Conservation (phyloP, 2,888 invertebrate genomes). For the Bruchidius siliquastri region DNA sequence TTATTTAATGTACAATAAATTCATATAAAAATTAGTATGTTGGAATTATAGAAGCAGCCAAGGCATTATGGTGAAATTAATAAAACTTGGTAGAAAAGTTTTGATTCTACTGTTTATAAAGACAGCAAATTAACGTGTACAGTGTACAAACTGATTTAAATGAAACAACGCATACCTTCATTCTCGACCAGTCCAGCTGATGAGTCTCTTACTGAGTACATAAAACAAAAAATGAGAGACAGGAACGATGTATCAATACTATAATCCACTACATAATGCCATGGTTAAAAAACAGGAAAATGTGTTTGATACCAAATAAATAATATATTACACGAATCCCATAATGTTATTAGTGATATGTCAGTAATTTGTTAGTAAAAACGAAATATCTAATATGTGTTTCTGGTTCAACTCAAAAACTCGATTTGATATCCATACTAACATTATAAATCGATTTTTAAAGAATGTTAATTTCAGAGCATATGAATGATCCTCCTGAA, state of each 20-base stretch:
- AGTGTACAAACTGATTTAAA: constrained; percentile 1
- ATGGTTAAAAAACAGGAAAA: constrained; percentile 23
- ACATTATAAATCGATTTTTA: too few species aligned
- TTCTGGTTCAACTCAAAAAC: background rate
- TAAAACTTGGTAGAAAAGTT: background rate
- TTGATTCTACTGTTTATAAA: background rate
- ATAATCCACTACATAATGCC: constrained; percentile 36
- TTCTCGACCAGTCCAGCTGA: constrained; percentile 53
- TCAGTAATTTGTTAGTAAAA: background rate
- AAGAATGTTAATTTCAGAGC: too few species aligned
- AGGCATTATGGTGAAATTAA: constrained; percentile 34
- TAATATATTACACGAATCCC: background rate
- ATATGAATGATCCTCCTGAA: too few species aligned
- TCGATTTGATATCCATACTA: too few species aligned
- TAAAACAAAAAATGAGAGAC: constrained; percentile 19
- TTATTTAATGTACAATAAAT: too few species aligned
- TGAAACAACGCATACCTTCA: constrained; percentile 50
- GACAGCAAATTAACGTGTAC: constrained; percentile 6
- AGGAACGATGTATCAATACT: constrained; percentile 11
- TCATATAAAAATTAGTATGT: background rate
- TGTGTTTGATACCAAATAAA: background rate
- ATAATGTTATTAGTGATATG: background rate
- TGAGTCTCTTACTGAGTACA: constrained; percentile 50
- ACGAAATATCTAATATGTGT: background rate
- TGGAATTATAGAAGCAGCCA: constrained; percentile 16